These are phyloP conservation scores for Puntigrus tetrazona DNA, from an alignment of 2,113 vertebrate genomes.

Conservation along the genomic window DNA sequence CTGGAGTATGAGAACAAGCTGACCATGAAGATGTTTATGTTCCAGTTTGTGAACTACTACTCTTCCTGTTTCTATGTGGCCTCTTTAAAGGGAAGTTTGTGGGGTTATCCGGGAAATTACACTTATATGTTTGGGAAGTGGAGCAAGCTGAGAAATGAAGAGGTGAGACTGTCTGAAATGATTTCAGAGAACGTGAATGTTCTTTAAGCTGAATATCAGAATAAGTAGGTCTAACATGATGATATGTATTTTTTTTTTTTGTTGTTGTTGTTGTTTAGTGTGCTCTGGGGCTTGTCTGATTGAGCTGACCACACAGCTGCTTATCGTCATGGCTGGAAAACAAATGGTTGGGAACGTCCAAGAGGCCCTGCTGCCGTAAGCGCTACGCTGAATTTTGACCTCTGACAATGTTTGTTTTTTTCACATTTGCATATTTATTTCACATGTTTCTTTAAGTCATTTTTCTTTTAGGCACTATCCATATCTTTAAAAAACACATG, in stretches of 20 bases:
- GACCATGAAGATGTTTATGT: conserved; percentile 98
- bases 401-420: neutral
- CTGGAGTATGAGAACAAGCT: conserved; percentile 99
- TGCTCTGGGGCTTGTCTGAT: conserved; percentile 92
- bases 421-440: neutral
- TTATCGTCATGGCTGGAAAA: conserved; percentile 95
- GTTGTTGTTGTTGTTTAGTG: conserved; percentile 84
- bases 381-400: conserved; percentile 49
- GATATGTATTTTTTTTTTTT: neutral
- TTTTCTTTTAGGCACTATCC: neutral
- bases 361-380: conserved; percentile 92
- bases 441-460: neutral
- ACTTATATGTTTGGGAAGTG: conserved; percentile 80
- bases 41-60: conserved; percentile 98
- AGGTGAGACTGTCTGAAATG: conserved; percentile 69
- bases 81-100: conserved; percentile 93
- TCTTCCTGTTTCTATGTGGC: conserved; percentile 98
- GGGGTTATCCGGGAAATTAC: conserved; percentile 82
- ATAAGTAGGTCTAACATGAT: neutral
- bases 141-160: conserved; percentile 78
- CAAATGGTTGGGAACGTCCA: conserved; percentile 93
- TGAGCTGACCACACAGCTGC: conserved; percentile 92
- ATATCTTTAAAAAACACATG: neutral
- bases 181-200: neutral
- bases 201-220: neutral